Evolutionary conservation across 2,888 invertebrate species (phyloP).

Genomic region (Nymphalis polychloros): DNA sequence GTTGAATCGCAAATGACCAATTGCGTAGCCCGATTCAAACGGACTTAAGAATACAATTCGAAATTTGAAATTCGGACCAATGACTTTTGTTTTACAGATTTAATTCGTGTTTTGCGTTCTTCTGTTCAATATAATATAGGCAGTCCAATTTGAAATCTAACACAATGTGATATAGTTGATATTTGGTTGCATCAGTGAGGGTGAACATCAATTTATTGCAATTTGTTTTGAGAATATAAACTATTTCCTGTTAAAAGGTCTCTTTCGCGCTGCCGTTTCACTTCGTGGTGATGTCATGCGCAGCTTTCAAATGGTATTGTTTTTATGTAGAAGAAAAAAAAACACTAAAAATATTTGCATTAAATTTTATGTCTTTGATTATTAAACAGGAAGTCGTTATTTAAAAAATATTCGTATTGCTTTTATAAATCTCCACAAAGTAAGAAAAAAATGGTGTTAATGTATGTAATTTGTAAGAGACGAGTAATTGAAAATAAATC

Average conservation of each 20-base stretch:
- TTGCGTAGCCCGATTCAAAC: slow-evolving; percentile 61
- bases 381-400: slow-evolving; percentile 25
- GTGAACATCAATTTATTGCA: slow-evolving; percentile 57
- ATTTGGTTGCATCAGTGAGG: slow-evolving; percentile 37
- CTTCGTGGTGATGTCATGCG: slow-evolving; percentile 67
- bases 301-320: slow-evolving; percentile 53
- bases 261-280: slow-evolving; percentile 66
- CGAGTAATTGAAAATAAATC: too few relatives aligned
- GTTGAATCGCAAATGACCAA: slow-evolving; percentile 77
- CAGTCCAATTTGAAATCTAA: slow-evolving; percentile 29
- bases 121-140: slow-evolving; percentile 28
- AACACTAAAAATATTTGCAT: slow-evolving; percentile 33
- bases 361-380: slow-evolving; percentile 29
- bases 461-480: too few relatives aligned
- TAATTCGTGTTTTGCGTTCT: slow-evolving; percentile 47
- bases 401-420: slow-evolving; percentile 3
- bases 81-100: slow-evolving; percentile 61
- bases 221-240: slow-evolving; percentile 74
- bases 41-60: slow-evolving; percentile 59
- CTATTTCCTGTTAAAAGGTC: slow-evolving; percentile 74
- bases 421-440: too few relatives aligned
- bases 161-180: slow-evolving; percentile 34
- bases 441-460: too few relatives aligned
- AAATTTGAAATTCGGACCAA: slow-evolving; percentile 69
- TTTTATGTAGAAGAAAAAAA: slow-evolving; percentile 39